phyloP scores from a whole-genome alignment of 1,140 invertebrate genomes.

The Camponotus vicinus region DNA sequence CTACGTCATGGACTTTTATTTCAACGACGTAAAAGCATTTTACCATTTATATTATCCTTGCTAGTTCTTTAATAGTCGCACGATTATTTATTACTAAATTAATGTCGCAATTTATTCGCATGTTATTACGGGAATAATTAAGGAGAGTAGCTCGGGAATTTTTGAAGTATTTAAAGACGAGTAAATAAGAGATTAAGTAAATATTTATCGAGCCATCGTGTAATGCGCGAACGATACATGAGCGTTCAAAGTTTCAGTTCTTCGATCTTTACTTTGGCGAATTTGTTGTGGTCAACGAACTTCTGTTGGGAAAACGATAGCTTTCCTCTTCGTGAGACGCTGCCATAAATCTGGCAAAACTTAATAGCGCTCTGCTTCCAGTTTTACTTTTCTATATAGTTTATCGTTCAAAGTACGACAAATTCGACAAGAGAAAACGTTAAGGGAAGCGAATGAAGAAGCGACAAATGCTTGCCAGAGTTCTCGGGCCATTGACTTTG shows the following conservation, averaged over 20 bases:
- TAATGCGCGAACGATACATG: background rate
- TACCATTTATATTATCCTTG: constrained; percentile 34
- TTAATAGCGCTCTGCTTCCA: constrained; percentile 55
- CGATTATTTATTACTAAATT: background rate
- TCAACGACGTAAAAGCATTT: constrained; percentile 17
- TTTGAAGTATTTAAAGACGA: background rate
- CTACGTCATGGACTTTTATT: constrained; percentile 11
- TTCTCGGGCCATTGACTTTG: constrained; percentile 33
- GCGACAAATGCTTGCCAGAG: constrained; percentile 2
- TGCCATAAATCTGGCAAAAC: constrained; percentile 51
- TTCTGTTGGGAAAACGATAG: constrained; percentile 7
- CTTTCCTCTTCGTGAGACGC: constrained; percentile 7
- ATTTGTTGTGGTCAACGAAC: background rate
- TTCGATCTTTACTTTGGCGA: background rate
- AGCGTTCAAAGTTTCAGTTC: constrained; percentile 7
- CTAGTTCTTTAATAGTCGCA: background rate
- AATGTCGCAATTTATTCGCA: background rate
- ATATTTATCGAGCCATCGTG: background rate
- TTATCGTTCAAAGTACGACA: background rate
- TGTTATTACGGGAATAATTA: background rate
- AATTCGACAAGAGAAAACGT: constrained; percentile 40
- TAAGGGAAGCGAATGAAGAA: background rate
- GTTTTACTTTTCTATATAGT: constrained; percentile 27
- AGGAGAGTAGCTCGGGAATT: background rate
- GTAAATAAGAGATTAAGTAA: no score